phyloP scores from a whole-genome alignment of 2,797 vertebrate species.

The Eptatretus atami region DNA sequence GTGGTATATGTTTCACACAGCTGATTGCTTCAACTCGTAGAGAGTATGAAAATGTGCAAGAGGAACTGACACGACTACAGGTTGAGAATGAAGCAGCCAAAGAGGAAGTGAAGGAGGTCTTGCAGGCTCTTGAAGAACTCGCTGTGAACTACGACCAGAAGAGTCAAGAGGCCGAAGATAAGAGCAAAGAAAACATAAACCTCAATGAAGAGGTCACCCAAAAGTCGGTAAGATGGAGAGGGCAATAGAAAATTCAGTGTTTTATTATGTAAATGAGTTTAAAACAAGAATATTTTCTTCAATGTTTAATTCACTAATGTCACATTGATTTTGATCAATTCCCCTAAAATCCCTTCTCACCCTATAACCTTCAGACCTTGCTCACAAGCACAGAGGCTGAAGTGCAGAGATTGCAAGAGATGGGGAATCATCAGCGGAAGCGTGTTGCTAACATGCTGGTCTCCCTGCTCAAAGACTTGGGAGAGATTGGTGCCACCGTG shows the following conservation, averaged over 20 bases:
- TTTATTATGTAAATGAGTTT: too few relatives aligned
- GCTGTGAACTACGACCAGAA: slow-evolving; percentile 96
- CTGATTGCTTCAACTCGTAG: slow-evolving; percentile 32
- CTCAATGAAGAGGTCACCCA: slow-evolving; percentile 44
- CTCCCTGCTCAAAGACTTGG: slow-evolving; percentile 49
- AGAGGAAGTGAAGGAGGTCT: slow-evolving; percentile 83
- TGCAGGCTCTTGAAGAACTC: slow-evolving; percentile 76
- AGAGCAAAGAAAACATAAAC: slow-evolving; percentile 32
- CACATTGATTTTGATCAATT: too few relatives aligned
- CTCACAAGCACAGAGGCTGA: slow-evolving; percentile 33
- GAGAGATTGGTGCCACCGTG: slow-evolving; percentile 49
- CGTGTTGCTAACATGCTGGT: slow-evolving; percentile 47
- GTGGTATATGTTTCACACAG: slow-evolving; percentile 13
- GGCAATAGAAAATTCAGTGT: too few relatives aligned
- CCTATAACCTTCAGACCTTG: slow-evolving; percentile 17
- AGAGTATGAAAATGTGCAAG: slow-evolving; percentile 55
- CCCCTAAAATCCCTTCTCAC: too few relatives aligned
- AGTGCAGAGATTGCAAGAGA: slow-evolving; percentile 36
- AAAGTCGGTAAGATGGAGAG: slow-evolving; percentile 25
- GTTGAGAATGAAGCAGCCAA: slow-evolving; percentile 47
- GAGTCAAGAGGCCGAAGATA: slow-evolving; percentile 61
- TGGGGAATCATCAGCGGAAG: slow-evolving; percentile 58
- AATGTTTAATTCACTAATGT: too few relatives aligned
- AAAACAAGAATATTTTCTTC: too few relatives aligned
- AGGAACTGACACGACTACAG: slow-evolving; percentile 46